These are phyloP conservation scores for Lucinisca nassula DNA, from an alignment of 2,888 invertebrate genomes.

Conservation along the genomic window DNA sequence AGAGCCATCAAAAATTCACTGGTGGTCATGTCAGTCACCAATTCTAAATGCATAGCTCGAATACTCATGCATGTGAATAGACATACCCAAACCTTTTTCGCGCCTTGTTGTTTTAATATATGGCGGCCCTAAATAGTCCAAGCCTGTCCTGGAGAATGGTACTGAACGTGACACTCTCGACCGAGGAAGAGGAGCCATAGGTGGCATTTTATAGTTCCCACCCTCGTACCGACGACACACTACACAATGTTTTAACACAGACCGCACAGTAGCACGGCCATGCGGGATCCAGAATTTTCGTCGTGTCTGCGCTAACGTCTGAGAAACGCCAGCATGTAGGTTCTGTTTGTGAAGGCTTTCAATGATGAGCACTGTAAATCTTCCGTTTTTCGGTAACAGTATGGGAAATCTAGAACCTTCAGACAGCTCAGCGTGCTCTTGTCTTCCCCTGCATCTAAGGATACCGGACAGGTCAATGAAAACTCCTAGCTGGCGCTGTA, in stretches of 20 bases:
- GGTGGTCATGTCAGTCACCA: constrained; percentile 15
- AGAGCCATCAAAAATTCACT: background rate
- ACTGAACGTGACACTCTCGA: background rate
- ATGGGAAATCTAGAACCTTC: background rate
- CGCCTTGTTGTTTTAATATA: background rate
- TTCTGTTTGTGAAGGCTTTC: constrained; percentile 47
- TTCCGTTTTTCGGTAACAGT: constrained; percentile 41
- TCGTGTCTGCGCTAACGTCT: constrained; percentile 38
- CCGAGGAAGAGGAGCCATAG: constrained; percentile 27
- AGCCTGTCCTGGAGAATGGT: constrained; percentile 8
- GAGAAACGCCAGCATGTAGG: constrained; percentile 47
- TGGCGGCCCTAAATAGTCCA: constrained; percentile 16
- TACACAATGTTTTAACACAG: constrained; percentile 24
- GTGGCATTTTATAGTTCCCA: constrained; percentile 19
- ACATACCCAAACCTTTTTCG: constrained; percentile 11
- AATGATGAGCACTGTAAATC: constrained; percentile 42
- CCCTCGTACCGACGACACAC: constrained; percentile 31
- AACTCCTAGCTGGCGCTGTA: no score
- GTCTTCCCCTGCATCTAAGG: no score
- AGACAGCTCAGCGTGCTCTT: background rate
- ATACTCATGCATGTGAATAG: constrained; percentile 16
- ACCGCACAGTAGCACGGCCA: constrained; percentile 37
- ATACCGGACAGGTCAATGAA: no score
- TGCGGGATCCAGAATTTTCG: constrained; percentile 38
- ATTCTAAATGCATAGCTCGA: constrained; percentile 9